Conservation (phyloP, 2,888 invertebrate species). For the Blastobasis lacticolella region DNA sequence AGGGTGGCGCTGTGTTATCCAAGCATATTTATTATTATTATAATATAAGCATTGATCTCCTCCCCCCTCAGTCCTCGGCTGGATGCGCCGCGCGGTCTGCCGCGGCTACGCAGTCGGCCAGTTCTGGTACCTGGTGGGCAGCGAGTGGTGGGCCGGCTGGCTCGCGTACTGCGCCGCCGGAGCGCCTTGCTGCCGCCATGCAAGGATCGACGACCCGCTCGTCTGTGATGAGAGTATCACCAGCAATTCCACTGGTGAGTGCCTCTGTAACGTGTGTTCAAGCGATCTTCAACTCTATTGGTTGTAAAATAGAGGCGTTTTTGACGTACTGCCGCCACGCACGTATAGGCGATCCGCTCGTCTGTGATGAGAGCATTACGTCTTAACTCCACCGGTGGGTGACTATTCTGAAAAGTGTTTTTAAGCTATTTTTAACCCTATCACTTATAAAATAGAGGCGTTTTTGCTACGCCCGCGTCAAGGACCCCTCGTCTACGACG, state of each 20-base stretch:
- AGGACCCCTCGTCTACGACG: too few relatives aligned
- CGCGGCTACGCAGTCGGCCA: conserved; percentile 86
- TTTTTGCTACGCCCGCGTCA: too few relatives aligned
- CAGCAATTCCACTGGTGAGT: conserved; percentile 69
- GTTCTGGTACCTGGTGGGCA: conserved; percentile 90
- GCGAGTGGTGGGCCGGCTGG: conserved; percentile 93
- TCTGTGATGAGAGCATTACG: conserved; percentile 82
- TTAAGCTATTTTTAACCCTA: too few relatives aligned
- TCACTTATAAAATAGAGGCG: too few relatives aligned
- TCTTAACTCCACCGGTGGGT: conserved; percentile 65
- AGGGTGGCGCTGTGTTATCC: too few relatives aligned
- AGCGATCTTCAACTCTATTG: too few relatives aligned
- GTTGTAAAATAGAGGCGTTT: too few relatives aligned
- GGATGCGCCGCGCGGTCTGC: conserved; percentile 85
- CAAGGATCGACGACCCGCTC: conserved; percentile 73
- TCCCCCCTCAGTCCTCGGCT: conserved; percentile 76
- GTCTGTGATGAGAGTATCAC: conserved; percentile 82
- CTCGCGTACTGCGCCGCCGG: conserved; percentile 75
- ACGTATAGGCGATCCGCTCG: conserved; percentile 75
- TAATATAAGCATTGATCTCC: neutral
- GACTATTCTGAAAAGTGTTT: too few relatives aligned
- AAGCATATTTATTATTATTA: too few relatives aligned
- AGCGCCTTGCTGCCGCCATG: conserved; percentile 39
- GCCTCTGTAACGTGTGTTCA: too few relatives aligned
- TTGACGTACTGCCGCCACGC: conserved; percentile 35